These are phyloP conservation scores for Bombus affinis DNA, from an alignment of 1,140 invertebrate species.

Conservation along the genomic window DNA sequence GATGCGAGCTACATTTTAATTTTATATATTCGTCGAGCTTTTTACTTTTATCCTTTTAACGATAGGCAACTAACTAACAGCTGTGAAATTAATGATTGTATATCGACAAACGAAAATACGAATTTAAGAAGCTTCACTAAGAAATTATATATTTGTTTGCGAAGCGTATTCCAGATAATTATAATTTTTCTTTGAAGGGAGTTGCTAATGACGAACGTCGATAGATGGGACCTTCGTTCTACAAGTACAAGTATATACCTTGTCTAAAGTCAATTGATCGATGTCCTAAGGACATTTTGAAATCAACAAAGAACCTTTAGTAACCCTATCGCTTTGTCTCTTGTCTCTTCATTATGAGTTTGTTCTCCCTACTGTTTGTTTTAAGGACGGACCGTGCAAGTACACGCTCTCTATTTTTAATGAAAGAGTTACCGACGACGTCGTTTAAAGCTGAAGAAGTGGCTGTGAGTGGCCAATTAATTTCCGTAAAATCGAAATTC, in stretches of 20 bases:
- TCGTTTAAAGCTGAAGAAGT: neutral
- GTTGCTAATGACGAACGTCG: neutral
- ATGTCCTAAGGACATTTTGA: neutral
- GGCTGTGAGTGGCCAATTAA: neutral
- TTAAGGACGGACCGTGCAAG: neutral
- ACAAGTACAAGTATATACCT: no score
- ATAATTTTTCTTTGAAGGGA: neutral
- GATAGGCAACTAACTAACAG: no score
- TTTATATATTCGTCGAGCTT: neutral
- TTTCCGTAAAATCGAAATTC: neutral
- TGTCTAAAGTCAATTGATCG: neutral
- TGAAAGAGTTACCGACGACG: neutral
- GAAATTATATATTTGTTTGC: no score
- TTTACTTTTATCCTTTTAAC: neutral
- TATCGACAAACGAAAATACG: no score
- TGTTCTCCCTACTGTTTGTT: slow-evolving; percentile 2
- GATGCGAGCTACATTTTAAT: neutral
- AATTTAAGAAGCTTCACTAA: no score
- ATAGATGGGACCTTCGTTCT: neutral
- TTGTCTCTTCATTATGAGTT: slow-evolving; percentile 19
- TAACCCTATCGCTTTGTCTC: neutral
- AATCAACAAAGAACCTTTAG: slow-evolving; percentile 2
- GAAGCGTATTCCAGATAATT: neutral
- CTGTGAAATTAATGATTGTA: no score
- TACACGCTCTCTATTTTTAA: slow-evolving; percentile 2